Base-by-base conservation (phyloP, 1,140 invertebrate genomes). In the Archivesica marissinica region DNA sequence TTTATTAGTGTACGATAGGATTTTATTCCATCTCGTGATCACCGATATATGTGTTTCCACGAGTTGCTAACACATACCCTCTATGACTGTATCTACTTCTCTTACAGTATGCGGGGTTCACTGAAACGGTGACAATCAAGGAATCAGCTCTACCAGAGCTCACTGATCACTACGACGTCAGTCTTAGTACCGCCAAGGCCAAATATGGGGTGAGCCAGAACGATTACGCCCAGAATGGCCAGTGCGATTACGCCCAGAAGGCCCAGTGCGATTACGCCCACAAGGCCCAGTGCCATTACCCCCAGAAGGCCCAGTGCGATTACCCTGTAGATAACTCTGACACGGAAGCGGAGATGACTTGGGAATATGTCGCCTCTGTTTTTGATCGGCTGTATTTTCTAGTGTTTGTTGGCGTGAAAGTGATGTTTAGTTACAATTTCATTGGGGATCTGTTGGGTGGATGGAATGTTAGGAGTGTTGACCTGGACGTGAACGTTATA, bases 371-470 rank as follows among this genome's bases (percentile, higher is more conserved):
- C 2, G 74, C 74, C 15, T 47, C 54, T 20, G 41, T 76, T 39
- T 59, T 76, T 76, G 74, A 76, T 59, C 50, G 74, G n/a, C 52
- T 76, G 6, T 56, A 35, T 17, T 76, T 76, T 50, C 7, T 76
- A 9, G 2, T 59, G 7, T 76, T 56, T 59, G 30, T 76, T 2
- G 3, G 28, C 0, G 28, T 39, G 23, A 76, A 76, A 41, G 23
- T 76, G n/a, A 23, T 30, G 4, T 76, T 52, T 35, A 76, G 59
- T n/a, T 30, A 20, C 2, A 39, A 39, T 9, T 25, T 76, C 9
- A 56, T 76, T 38, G 74, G 74, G 17, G 59, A 59, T n/a, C 25
- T 76, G 74, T 76, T 76, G 38, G n/a, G n/a, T n/a, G n/a, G n/a
- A n/a, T n/a, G n/a, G n/a, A n/a, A n/a, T n/a, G n/a, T n/a, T n/a